A percentile compares a stretch with the other conserved stretches of the same genome.
Evolutionary conservation across 2,113 vertebrate genomes (phyloP).

Genomic region (Ciconia maguari): DNA sequence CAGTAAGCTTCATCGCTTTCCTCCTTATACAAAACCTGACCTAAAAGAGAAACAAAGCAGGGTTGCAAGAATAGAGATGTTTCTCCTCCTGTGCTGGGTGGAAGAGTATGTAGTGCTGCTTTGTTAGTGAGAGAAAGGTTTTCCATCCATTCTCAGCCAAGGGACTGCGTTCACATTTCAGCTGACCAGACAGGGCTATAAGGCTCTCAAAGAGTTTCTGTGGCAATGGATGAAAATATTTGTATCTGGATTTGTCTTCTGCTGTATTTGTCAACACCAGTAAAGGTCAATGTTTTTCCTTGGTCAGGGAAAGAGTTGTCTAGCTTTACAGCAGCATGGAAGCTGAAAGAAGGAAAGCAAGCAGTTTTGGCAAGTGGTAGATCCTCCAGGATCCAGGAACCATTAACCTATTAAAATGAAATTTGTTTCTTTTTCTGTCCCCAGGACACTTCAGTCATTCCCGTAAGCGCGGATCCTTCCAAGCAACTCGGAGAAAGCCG

Average conservation of each 20-base stretch:
- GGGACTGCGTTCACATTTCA: background rate
- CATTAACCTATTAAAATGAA: constrained; percentile 39
- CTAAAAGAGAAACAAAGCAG: background rate
- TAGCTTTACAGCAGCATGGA: constrained; percentile 18
- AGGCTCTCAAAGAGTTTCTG: constrained; percentile 41
- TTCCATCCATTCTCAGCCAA: constrained; percentile 12
- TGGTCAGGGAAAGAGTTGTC: constrained; percentile 13
- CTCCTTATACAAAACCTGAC: background rate
- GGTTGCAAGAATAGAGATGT: background rate
- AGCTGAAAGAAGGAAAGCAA: constrained; percentile 30
- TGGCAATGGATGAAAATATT: constrained; percentile 57
- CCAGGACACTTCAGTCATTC: constrained; percentile 3
- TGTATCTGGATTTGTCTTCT: constrained; percentile 65
- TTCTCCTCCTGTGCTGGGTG: background rate
- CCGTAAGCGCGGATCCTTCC: background rate
- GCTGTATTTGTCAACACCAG: constrained; percentile 53
- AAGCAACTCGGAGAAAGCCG: background rate
- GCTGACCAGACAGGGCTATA: background rate
- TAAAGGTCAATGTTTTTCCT: constrained; percentile 54
- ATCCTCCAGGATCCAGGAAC: constrained; percentile 30
- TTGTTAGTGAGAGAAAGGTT: constrained; percentile 10
- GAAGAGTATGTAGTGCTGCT: background rate
- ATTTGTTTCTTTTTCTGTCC: constrained; percentile 40
- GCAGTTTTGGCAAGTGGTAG: constrained; percentile 25
- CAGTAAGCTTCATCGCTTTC: background rate